Conservation (phyloP, 2,113 vertebrate genomes). For the Gobiocypris rarus region DNA sequence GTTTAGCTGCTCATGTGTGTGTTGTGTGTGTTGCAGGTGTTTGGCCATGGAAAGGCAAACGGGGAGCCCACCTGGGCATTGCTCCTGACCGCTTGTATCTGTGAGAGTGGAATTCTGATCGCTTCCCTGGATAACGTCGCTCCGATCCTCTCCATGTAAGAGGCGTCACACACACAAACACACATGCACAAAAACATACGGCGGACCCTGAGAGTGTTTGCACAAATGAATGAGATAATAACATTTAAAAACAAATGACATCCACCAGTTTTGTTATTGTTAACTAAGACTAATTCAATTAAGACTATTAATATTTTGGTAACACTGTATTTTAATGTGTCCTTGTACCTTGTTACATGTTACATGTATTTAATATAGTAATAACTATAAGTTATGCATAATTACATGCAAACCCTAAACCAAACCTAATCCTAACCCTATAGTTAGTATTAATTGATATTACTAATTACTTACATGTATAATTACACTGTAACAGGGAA, state of each 20-base stretch:
- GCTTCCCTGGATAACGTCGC: constrained; percentile 95
- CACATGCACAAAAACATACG: background rate
- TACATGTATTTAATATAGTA: too few species aligned
- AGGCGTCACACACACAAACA: background rate
- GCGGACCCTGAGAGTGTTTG: background rate
- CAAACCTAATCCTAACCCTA: too few species aligned
- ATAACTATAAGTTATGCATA: too few species aligned
- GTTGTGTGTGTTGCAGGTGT: constrained; percentile 80
- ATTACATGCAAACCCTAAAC: too few species aligned
- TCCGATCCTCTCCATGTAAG: constrained; percentile 98
- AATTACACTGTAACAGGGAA: too few species aligned
- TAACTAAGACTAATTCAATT: background rate
- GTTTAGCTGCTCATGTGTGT: constrained; percentile 30
- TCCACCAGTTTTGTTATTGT: background rate
- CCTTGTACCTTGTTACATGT: too few species aligned
- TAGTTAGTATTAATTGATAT: too few species aligned
- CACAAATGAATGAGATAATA: background rate
- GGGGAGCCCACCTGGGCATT: constrained; percentile 98
- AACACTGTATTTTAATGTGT: too few species aligned
- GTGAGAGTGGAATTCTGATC: constrained; percentile 96
- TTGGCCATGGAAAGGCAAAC: constrained; percentile 95
- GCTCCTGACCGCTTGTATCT: constrained; percentile 94
- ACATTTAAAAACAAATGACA: background rate
- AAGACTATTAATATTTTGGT: background rate
- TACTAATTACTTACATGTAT: too few species aligned